Percentiles rank a stretch among this genome's conserved stretches.
Evolutionary conservation across 2,113 vertebrate genomes (phyloP).

Genomic region (Bettongia penicillata): DNA sequence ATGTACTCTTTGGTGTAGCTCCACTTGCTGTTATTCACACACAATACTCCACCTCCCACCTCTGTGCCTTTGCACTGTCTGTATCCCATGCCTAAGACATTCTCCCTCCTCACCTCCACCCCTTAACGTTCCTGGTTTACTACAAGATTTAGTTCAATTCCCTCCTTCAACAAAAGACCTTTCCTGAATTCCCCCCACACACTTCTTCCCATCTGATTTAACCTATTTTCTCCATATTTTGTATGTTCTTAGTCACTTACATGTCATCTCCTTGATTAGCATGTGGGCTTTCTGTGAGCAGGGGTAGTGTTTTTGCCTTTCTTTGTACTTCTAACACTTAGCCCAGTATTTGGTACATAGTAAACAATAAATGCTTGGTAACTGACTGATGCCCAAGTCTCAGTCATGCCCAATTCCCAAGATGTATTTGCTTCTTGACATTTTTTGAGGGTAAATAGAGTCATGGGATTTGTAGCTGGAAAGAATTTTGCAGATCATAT

Average conservation of each 20-base stretch:
- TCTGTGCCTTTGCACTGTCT: neutral
- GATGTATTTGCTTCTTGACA: neutral
- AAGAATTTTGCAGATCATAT: neutral
- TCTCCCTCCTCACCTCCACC: neutral
- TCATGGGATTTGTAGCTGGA: neutral
- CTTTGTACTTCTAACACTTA: neutral
- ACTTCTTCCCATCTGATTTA: neutral
- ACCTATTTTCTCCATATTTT: neutral
- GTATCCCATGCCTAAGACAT: neutral
- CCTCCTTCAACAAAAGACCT: neutral
- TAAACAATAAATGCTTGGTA: neutral
- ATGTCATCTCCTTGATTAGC: neutral
- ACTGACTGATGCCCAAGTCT: neutral
- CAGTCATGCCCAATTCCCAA: neutral
- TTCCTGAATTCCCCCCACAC: neutral
- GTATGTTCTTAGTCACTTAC: neutral
- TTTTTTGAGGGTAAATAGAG: neutral
- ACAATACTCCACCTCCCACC: neutral
- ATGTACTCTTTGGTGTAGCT: neutral
- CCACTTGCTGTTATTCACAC: neutral
- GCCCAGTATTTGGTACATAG: neutral
- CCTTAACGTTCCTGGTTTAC: neutral
- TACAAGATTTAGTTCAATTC: neutral
- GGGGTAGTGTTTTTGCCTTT: neutral
- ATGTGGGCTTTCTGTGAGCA: neutral